Base-by-base conservation (phyloP, 2,113 vertebrate genomes). In the Tetrax tetrax region DNA sequence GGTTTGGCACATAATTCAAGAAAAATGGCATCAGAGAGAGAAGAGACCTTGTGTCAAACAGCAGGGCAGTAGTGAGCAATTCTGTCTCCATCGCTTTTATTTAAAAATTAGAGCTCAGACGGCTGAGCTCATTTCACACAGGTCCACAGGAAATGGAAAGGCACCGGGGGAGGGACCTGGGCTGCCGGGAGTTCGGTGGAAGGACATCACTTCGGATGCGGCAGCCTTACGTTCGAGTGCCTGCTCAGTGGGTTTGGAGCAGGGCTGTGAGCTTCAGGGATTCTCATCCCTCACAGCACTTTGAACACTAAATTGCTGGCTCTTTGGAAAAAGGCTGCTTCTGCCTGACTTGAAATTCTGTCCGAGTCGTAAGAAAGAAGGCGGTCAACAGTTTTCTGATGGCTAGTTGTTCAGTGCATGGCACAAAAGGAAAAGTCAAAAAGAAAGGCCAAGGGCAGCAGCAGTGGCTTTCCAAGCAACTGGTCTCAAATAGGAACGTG, bases 241-340 rank as follows among this genome's bases (percentile, higher is more conserved):
- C 68, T 37, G 54, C 56, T 56, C 47, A 35, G 54, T 33, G 8
- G 66, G 5, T 12, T 2, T 27, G 61, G 48, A 72, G 63, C 33
- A 14, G 17, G 71, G 61, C 14, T 7, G 15, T 8, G 43, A 65
- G 5, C 48, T 19, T 4, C 24, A n/a, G 38, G 2, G 5, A 0
- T 35, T 19, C 41, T 84, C 33, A 35, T 3, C 69, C 78, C 27
- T 7, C 48, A 48, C 0, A 63, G 28, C 2, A 0, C 77, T 33
- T 47, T 7, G 17, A 37, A 6, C 48, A 2, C 10, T 0, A 0
- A 27, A 12, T 8, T 21, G 21, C 25, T 71, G 56, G 4, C 3
- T 14, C 38, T 57, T 4, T 8, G 86, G 47, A 3, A 21, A 17
- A 48, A 47, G 20, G 9, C 78, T 37, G 31, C 4, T 12, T 45